A percentile compares a stretch with the other conserved stretches of the same genome.
phyloP scores from a whole-genome alignment of 2,888 invertebrate species.

The Ethmia dodecea region DNA sequence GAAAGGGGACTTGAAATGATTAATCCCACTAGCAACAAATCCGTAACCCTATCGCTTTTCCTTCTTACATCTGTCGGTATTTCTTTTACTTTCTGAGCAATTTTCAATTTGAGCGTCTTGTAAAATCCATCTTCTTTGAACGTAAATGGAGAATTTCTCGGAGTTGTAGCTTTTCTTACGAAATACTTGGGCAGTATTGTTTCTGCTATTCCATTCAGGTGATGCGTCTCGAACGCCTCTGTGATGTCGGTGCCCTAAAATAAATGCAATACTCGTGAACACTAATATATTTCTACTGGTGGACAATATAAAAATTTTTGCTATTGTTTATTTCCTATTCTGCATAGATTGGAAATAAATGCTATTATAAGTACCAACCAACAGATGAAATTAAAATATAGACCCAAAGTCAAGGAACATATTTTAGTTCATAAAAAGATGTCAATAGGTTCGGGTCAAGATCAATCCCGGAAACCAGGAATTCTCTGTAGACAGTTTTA shows the following conservation, averaged over 20 bases:
- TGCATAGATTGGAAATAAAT: no score
- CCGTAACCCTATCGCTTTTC: constrained; percentile 50
- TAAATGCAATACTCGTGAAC: no score
- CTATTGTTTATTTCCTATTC: no score
- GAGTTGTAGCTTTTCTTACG: constrained; percentile 77
- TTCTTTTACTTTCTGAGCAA: constrained; percentile 70
- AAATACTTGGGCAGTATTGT: constrained; percentile 82
- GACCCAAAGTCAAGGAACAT: no score
- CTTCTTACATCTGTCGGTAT: constrained; percentile 53
- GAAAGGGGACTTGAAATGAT: constrained; percentile 37
- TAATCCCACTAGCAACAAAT: constrained; percentile 38
- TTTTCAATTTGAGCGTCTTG: constrained; percentile 81
- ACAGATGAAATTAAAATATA: no score
- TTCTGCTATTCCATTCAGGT: constrained; percentile 76
- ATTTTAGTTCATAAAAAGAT: no score
- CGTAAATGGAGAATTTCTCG: constrained; percentile 84
- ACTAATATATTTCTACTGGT: no score
- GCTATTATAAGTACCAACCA: no score
- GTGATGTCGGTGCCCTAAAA: constrained; percentile 83
- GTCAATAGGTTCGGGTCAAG: no score
- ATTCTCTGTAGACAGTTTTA: no score
- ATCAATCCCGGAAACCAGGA: no score
- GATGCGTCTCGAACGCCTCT: constrained; percentile 80
- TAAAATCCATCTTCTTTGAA: constrained; percentile 88
- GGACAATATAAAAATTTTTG: no score